Base-by-base conservation (phyloP, 2,797 vertebrate genomes). In the Chelonia mydas region DNA sequence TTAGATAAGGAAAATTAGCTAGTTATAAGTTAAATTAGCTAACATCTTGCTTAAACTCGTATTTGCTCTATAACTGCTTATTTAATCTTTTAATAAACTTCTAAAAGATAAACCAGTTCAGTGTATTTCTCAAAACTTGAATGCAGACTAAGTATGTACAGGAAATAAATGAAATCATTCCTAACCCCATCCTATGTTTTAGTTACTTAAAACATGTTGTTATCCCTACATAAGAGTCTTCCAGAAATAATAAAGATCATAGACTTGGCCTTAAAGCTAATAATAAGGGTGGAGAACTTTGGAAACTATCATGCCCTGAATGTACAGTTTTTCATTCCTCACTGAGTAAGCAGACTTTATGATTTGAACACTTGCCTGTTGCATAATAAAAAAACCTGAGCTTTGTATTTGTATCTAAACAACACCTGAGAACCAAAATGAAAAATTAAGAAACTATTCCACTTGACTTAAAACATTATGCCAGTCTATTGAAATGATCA, bases 341-440 rank as follows among this genome's bases (percentile, higher is more conserved):
- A 13, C 95, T 86, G 54, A 86, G 28, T 83, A 90, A 87, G 81
- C 1, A 88, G 47, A 11, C 37, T 90, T 97, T 90, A 72, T 74
- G 45, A 72, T 90, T 84, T 90, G 74, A 49, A 87, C 49, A 51
- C 19, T 65, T 93, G 81, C 65, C 65, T 81, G 21, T 83, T 93
- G 23, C 59, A 83, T 84, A 87, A 74, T 83, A 83, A 83, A 51
- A 72, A 33, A 19, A 25, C 16, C 25, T 5, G 21, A n/a, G 83
- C 6, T 41, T 59, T 57, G 7, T 45, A 78, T 90, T 81, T 88
- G 76, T 90, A 83, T 61, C 54, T 74, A 89, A 95, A 87, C 90
- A 78, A 86, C 93, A 94, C 65, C 90, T 93, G 92, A 96, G 92
- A 88, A 90, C 76, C 91, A 95, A 93, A 93, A 83, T 90, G 83